These are phyloP conservation scores for Campylorhamphus procurvoides DNA, from an alignment of 2,113 vertebrate genomes.

Conservation along the genomic window DNA sequence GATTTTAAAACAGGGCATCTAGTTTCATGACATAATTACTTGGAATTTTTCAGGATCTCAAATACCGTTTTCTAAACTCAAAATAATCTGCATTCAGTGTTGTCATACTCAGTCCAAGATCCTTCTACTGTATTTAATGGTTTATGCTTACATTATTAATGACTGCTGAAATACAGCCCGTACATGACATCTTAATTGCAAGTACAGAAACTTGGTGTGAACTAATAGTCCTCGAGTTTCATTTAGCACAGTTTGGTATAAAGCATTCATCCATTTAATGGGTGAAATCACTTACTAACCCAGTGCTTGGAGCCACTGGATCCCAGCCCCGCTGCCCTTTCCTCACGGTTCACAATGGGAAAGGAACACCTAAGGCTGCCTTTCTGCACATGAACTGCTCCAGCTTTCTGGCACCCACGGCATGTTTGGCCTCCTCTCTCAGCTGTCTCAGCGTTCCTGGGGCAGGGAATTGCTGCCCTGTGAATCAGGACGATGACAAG, in stretches of 20 bases:
- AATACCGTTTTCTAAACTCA: background rate
- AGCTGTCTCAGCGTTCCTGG: conserved; percentile 13
- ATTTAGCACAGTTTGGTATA: background rate
- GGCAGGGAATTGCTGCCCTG: conserved; percentile 23
- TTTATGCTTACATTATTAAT: conserved; percentile 20
- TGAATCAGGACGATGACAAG: conserved; percentile 68
- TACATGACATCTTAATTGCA: background rate
- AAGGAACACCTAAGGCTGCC: background rate
- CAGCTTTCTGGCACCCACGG: background rate
- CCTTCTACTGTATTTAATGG: background rate
- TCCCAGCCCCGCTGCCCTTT: background rate
- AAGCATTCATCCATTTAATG: background rate
- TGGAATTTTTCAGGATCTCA: conserved; percentile 40
- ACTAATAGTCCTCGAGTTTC: background rate
- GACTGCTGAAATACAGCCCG: background rate
- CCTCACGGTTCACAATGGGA: background rate
- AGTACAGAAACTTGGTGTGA: background rate
- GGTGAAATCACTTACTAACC: background rate
- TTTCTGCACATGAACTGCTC: background rate
- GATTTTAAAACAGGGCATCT: conserved; percentile 31
- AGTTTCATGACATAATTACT: conserved; percentile 26
- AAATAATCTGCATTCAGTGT: background rate
- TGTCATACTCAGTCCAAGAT: background rate
- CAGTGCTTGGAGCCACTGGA: background rate
- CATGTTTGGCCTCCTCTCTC: conserved; percentile 35